Evolutionary conservation across 2,797 vertebrate genomes (phyloP).

Genomic region (Cottoperca gobio): DNA sequence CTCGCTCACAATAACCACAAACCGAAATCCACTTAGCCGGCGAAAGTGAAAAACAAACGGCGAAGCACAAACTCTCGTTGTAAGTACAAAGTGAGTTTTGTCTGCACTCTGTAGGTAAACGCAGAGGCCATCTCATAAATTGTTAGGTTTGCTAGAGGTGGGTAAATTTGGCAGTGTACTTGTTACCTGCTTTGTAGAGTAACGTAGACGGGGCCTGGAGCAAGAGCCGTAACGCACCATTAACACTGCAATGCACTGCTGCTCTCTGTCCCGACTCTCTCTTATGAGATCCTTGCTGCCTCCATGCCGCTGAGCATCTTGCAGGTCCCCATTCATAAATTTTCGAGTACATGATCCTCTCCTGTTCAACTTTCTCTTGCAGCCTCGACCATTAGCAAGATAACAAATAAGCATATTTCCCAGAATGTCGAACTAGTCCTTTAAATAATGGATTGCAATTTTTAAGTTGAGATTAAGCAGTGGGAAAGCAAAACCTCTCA

Average conservation of each 20-base stretch:
- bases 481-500: neutral
- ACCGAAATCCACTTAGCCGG: slow-evolving; percentile 25
- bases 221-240: slow-evolving; percentile 64
- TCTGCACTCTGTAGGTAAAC: slow-evolving; percentile 43
- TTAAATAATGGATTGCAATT: neutral
- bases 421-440: neutral
- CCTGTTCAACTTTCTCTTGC: slow-evolving; percentile 5
- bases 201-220: slow-evolving; percentile 66
- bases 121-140: slow-evolving; percentile 65
- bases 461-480: neutral
- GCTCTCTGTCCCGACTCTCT: slow-evolving; percentile 24
- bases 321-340: slow-evolving; percentile 39
- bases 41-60: slow-evolving; percentile 28
- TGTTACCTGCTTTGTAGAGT: slow-evolving; percentile 76
- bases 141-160: slow-evolving; percentile 70
- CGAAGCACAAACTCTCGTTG: slow-evolving; percentile 3
- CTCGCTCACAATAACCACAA: slow-evolving; percentile 3
- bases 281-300: neutral
- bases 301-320: neutral
- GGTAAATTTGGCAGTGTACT: slow-evolving; percentile 75
- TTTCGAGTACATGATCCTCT: slow-evolving; percentile 13
- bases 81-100: slow-evolving; percentile 45
- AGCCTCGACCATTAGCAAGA: neutral
- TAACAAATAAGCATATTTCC: neutral
- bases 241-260: slow-evolving; percentile 38